These are phyloP conservation scores for Onychomys arenicola DNA, from an alignment of 2,797 vertebrate species.

Conservation along the genomic window DNA sequence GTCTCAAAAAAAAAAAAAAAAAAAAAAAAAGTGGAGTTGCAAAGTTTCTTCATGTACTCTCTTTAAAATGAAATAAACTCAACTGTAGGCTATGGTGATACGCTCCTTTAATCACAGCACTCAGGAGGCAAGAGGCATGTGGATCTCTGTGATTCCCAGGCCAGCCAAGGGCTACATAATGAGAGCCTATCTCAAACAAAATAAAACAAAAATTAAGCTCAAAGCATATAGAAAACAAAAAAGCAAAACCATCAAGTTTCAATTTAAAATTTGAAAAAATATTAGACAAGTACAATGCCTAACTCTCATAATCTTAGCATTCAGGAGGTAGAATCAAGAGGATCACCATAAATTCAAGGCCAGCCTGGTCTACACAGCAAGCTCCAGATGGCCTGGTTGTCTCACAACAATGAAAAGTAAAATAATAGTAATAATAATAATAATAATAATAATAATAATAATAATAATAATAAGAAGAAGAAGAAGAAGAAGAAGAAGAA, in stretches of 20 bases:
- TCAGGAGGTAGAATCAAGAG: neutral
- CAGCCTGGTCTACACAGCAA: neutral
- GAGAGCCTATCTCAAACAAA: neutral
- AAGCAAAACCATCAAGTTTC: neutral
- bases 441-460: neutral
- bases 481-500: no score
- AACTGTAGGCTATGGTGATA: neutral
- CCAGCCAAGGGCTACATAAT: neutral
- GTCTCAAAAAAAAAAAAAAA: no score
- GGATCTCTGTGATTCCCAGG: neutral
- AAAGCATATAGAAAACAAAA: neutral
- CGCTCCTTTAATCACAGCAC: neutral
- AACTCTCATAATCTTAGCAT: neutral
- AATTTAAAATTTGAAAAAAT: neutral
- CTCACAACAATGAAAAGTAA: neutral
- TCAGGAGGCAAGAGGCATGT: neutral
- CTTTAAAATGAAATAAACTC: neutral
- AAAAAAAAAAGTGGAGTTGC: no score
- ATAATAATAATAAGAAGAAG: neutral
- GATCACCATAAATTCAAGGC: neutral
- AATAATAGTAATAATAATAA: neutral
- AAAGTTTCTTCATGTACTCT: neutral
- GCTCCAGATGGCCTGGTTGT: no score
- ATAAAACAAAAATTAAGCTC: neutral
- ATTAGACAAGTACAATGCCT: accelerated